A percentile compares a stretch with the other conserved stretches of the same genome.
These are phyloP conservation scores for Lycophotia porphyrea DNA, from an alignment of 2,888 invertebrate genomes.

Conservation along the genomic window DNA sequence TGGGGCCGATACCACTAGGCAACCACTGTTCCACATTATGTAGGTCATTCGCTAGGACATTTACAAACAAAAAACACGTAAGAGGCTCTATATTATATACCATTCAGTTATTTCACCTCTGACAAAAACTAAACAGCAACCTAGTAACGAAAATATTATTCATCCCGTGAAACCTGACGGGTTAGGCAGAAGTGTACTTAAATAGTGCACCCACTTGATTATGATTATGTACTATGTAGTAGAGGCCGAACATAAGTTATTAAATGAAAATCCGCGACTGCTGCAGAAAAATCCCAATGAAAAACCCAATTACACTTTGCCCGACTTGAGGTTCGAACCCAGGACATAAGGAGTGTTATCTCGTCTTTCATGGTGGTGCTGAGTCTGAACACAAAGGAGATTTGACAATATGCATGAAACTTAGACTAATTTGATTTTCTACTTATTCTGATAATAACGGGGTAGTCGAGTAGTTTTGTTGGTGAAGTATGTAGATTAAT, in stretches of 20 bases:
- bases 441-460: background rate
- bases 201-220: background rate
- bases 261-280: background rate
- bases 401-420: background rate
- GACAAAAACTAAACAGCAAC: background rate
- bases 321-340: background rate
- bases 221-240: background rate
- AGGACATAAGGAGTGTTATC: background rate
- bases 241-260: background rate
- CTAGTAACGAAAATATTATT: background rate
- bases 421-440: background rate
- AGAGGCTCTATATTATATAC: background rate
- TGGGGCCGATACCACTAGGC: background rate
- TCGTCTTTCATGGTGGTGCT: background rate
- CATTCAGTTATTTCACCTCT: background rate
- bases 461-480: too few relatives aligned
- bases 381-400: background rate
- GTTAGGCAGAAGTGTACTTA: too few relatives aligned
- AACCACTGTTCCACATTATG: background rate
- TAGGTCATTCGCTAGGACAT: background rate
- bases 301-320: background rate
- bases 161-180: background rate
- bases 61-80: background rate
- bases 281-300: background rate
- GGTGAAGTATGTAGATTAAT: too few relatives aligned